phyloP scores from a whole-genome alignment of 2,888 invertebrate genomes.

The Nymphalis polychloros region DNA sequence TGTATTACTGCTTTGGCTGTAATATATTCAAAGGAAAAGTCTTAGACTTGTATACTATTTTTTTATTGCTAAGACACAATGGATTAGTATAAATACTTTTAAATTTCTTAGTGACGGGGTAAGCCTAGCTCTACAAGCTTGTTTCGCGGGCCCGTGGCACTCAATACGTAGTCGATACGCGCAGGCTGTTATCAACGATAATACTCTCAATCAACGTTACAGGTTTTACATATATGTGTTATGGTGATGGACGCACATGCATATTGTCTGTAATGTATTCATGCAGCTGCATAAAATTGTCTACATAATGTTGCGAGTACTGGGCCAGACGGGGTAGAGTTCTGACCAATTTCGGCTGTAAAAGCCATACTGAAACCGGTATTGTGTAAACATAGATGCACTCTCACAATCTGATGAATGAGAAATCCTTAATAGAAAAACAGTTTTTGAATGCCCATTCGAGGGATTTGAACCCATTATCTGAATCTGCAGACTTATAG shows the following conservation, averaged over 20 bases:
- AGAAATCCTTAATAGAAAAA: too few species aligned
- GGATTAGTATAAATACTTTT: conserved; percentile 27
- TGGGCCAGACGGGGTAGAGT: too few species aligned
- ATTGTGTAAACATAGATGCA: too few species aligned
- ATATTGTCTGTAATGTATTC: conserved; percentile 22
- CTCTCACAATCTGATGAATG: too few species aligned
- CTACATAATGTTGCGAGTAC: too few species aligned
- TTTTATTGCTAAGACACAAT: neutral
- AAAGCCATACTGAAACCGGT: too few species aligned
- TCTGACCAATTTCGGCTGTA: too few species aligned
- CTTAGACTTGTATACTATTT: neutral
- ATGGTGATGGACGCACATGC: conserved; percentile 38
- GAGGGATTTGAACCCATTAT: too few species aligned
- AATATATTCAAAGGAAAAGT: too few species aligned
- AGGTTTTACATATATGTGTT: conserved; percentile 52
- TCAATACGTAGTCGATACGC: conserved; percentile 65
- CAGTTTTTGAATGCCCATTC: too few species aligned
- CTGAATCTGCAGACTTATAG: too few species aligned
- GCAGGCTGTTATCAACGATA: conserved; percentile 66
- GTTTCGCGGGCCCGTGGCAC: conserved; percentile 68
- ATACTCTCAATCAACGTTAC: conserved; percentile 67
- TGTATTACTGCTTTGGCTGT: too few species aligned
- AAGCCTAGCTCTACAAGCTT: conserved; percentile 66
- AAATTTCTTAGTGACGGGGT: conserved; percentile 69
- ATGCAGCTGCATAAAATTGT: conserved; percentile 2